Conservation (phyloP, 2,888 invertebrate genomes). For the Seira ritae region DNA sequence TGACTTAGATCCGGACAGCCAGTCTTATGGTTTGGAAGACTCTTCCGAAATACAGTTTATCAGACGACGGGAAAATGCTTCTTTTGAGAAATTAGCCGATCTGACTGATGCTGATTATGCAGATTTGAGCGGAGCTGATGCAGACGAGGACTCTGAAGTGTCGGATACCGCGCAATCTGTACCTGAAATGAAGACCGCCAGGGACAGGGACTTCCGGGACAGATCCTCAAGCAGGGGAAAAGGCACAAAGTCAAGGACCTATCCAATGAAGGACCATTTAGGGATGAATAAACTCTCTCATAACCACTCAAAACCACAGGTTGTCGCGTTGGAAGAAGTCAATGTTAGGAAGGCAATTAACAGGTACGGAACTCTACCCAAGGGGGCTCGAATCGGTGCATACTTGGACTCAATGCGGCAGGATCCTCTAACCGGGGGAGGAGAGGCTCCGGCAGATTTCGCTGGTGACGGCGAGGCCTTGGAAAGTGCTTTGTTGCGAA, state of each 20-base stretch:
- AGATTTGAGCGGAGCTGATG: constrained; percentile 73
- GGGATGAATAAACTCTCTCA: constrained; percentile 62
- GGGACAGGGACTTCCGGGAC: constrained; percentile 69
- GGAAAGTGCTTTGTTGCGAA: constrained; percentile 78
- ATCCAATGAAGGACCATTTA: constrained; percentile 78
- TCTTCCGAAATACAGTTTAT: constrained; percentile 66
- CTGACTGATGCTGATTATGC: constrained; percentile 72
- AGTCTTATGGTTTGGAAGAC: constrained; percentile 69
- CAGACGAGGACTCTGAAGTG: constrained; percentile 72
- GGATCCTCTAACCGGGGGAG: constrained; percentile 80
- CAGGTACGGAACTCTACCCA: constrained; percentile 97
- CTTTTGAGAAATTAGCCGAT: constrained; percentile 72
- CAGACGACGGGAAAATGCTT: constrained; percentile 70
- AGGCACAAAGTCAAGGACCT: constrained; percentile 81
- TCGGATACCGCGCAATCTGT: constrained; percentile 72
- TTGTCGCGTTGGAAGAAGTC: constrained; percentile 95
- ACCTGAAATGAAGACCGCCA: constrained; percentile 70
- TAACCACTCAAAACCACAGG: constrained; percentile 77
- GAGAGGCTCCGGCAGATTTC: constrained; percentile 65
- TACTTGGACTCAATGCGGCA: constrained; percentile 95
- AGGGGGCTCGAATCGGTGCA: constrained; percentile 90
- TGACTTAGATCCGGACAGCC: constrained; percentile 73
- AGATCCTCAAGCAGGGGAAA: constrained; percentile 78
- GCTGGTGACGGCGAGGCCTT: constrained; percentile 78
- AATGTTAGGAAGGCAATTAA: constrained; percentile 96